phyloP scores from a whole-genome alignment of 2,888 invertebrate species.

The Leuctra nigra region DNA sequence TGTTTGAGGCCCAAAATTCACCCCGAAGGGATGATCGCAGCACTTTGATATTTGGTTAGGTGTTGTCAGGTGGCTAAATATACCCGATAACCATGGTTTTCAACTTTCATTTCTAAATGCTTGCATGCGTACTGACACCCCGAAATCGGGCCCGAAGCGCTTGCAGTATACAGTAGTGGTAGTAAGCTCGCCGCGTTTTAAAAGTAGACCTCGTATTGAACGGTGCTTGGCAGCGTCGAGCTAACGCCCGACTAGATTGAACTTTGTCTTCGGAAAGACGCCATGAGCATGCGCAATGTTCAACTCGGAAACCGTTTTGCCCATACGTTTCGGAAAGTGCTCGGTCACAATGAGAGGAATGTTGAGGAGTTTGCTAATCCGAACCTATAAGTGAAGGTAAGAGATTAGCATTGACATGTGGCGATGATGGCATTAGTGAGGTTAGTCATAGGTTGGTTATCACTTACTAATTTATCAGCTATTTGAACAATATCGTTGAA shows the following conservation, averaged over 20 bases:
- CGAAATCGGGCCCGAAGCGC: too few species aligned
- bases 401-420: conserved; percentile 11
- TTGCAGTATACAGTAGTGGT: too few species aligned
- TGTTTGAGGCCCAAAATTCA: too few species aligned
- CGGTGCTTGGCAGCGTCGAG: too few species aligned
- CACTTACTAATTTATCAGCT: conserved; percentile 61
- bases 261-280: conserved; percentile 63
- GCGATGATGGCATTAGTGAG: not conserved
- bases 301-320: conserved; percentile 62
- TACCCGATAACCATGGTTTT: too few species aligned
- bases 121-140: too few species aligned
- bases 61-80: too few species aligned
- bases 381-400: conserved; percentile 46
- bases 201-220: too few species aligned
- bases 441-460: not conserved
- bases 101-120: too few species aligned
- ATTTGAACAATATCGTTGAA: conserved; percentile 67
- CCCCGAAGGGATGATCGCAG: too few species aligned
- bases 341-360: conserved; percentile 64
- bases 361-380: conserved; percentile 55
- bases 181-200: too few species aligned
- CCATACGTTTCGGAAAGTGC: conserved; percentile 66
- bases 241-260: conserved; percentile 80
- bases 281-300: conserved; percentile 55
- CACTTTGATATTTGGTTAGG: too few species aligned